phyloP scores from a whole-genome alignment of 1,140 invertebrate species.

The Pinna nobilis region DNA sequence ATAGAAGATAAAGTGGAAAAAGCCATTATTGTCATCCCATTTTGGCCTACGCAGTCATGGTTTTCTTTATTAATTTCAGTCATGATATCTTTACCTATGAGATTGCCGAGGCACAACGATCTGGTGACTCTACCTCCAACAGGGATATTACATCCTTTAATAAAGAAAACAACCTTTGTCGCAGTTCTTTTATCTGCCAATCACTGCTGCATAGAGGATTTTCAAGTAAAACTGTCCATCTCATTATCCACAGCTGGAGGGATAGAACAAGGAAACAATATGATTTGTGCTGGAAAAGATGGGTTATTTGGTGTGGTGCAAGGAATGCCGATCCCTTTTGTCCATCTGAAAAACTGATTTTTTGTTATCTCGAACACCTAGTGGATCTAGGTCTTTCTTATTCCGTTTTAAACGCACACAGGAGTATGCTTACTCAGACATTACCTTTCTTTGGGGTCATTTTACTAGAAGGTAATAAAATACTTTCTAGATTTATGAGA shows the following conservation, averaged over 20 bases:
- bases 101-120: background rate
- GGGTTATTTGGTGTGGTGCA: constrained; percentile 19
- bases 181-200: constrained; percentile 34
- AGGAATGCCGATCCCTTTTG: constrained; percentile 6
- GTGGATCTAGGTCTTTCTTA: constrained; percentile 18
- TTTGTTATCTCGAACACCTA: no score
- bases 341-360: constrained; percentile 1
- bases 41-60: constrained; percentile 34
- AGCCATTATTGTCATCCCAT: constrained; percentile 19
- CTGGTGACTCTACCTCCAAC: background rate
- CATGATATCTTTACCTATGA: constrained; percentile 16
- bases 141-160: constrained; percentile 14
- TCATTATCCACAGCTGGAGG: constrained; percentile 26
- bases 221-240: constrained; percentile 17
- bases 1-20: constrained; percentile 24
- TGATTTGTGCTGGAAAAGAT: constrained; percentile 4
- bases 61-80: constrained; percentile 14
- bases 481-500: constrained; percentile 34
- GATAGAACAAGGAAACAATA: constrained; percentile 29
- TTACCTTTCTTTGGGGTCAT: background rate
- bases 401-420: constrained; percentile 27
- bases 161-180: background rate
- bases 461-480: constrained; percentile 11
- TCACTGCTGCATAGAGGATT: constrained; percentile 7
- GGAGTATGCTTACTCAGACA: constrained; percentile 23